phyloP scores from a whole-genome alignment of 2,113 vertebrate species.

The Pica pica region DNA sequence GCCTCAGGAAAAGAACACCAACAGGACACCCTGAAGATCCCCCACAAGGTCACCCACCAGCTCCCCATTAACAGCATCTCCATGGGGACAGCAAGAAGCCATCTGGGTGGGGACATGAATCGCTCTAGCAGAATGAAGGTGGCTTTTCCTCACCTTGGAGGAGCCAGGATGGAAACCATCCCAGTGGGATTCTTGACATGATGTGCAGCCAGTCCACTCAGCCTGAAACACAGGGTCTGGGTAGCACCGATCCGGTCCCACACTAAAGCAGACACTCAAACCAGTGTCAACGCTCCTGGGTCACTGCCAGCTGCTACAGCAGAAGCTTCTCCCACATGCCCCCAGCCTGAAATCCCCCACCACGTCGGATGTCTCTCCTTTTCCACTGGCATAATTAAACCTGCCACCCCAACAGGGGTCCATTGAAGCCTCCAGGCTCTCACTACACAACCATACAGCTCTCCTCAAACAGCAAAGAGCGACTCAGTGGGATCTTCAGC shows the following conservation, averaged over 20 bases:
- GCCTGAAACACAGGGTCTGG: accelerated
- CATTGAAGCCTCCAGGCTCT: neutral
- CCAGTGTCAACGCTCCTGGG: neutral
- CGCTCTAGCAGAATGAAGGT: neutral
- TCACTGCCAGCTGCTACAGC: neutral
- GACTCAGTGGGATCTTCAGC: neutral
- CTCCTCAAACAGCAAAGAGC: neutral
- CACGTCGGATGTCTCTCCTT: accelerated
- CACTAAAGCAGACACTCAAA: neutral
- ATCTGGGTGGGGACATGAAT: accelerated
- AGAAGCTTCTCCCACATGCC: neutral
- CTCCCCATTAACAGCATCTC: neutral
- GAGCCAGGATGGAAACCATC: neutral
- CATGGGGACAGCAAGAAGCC: neutral
- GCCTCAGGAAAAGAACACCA: neutral
- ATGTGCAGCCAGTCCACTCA: accelerated
- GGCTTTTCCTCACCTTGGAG: neutral
- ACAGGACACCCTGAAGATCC: neutral
- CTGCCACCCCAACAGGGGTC: neutral
- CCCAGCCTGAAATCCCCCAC: neutral
- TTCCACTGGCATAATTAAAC: neutral
- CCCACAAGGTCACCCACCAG: neutral
- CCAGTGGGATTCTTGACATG: neutral
- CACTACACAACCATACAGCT: neutral
- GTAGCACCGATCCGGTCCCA: accelerated